Evolutionary conservation across 2,113 vertebrate species (phyloP), one percentile per base, ranked within the genome.

Genomic region (cat (Felis catus)): DNA sequence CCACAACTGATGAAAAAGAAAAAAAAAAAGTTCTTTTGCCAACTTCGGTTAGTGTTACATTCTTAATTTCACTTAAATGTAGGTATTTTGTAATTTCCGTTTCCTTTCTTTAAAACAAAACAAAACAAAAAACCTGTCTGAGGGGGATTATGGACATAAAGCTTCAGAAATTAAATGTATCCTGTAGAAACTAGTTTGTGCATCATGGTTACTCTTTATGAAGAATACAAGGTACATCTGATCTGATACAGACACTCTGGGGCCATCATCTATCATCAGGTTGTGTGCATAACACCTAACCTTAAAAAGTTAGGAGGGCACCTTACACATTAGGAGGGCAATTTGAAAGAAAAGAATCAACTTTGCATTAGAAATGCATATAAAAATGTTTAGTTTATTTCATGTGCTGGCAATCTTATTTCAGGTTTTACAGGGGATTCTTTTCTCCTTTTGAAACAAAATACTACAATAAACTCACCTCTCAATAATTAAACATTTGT

Each of bases 51-150:
- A 86, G 76, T 96, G 68, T 96, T 90, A 83, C 66, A 96, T 85
- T 95, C 84, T 94, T 97, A 97, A 97, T 97, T 97, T 85, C 90
- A 97, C 89, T 97, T 96, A 97, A 96, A 89, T 87, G 89, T 96
- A 97, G 78, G 45, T 91, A 96, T 97, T 98, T 97, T 86, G 76
- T 89, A 98, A 97, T 97, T 96, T 97, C 74, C 0, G 0, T 12
- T 95, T 95, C 63, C 48, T 96, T 96, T 95, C 88, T 58, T 96
- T 33, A 89, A 89, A 45, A 45, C 45, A 45, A 45, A 81, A 66
- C 58, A 61, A 84, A 87, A 95, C 5, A 41, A 41, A 41, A 86
- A 29, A 68, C 5, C 45, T 85, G 21, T 95, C 33, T 29, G 33
- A 39, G 21, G 41, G 79, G 55, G 31, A 55, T 87, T 65, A 63